These are phyloP conservation scores for Argopecten irradians DNA, from an alignment of 1,140 invertebrate species.

Conservation along the genomic window DNA sequence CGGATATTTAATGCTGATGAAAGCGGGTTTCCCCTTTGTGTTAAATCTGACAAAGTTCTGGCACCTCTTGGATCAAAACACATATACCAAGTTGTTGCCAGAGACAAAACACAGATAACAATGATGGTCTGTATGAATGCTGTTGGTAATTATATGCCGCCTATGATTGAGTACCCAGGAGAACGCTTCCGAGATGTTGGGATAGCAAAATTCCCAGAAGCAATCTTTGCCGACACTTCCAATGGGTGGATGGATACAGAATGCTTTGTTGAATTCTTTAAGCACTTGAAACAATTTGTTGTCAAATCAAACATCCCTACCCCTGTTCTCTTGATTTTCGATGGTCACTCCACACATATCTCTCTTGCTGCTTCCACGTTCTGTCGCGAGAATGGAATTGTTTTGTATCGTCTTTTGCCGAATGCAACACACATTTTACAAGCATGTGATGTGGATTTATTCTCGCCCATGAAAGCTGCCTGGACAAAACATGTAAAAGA, in stretches of 20 bases:
- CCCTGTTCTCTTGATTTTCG: constrained; percentile 38
- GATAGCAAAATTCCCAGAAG: constrained; percentile 34
- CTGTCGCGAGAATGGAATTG: constrained; percentile 37
- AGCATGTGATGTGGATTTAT: too few relatives aligned
- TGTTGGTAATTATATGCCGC: neutral
- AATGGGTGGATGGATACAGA: constrained; percentile 41
- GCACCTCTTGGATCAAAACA: constrained; percentile 23
- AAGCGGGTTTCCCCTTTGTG: constrained; percentile 32
- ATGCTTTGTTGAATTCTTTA: constrained; percentile 2
- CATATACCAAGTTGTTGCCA: neutral
- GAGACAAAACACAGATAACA: constrained; percentile 32
- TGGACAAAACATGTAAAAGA: too few relatives aligned
- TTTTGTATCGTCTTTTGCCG: constrained; percentile 43
- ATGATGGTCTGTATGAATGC: neutral
- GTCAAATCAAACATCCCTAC: neutral
- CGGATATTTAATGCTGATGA: constrained; percentile 33
- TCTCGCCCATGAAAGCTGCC: too few relatives aligned
- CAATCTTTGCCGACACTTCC: neutral
- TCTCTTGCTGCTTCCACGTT: constrained; percentile 28
- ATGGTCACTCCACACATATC: constrained; percentile 46
- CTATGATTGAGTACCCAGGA: constrained; percentile 29
- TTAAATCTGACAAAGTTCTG: constrained; percentile 27
- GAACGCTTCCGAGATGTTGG: neutral
- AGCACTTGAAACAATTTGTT: constrained; percentile 25
- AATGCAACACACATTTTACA: constrained; percentile 36